phyloP scores from a whole-genome alignment of 2,888 invertebrate species.

The Nysson spinosus region DNA sequence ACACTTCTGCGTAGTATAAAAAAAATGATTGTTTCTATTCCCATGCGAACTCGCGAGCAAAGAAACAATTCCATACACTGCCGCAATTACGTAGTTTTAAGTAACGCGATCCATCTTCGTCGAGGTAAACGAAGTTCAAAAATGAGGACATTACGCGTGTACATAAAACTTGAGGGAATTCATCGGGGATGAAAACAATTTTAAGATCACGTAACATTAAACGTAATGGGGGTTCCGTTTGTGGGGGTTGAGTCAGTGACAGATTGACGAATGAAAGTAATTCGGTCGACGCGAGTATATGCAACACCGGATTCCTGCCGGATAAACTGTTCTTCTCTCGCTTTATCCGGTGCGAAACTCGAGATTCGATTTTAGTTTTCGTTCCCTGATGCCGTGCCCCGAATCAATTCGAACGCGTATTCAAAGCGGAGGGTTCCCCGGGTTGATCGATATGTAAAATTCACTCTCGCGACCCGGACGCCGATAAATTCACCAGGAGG shows the following conservation, averaged over 20 bases:
- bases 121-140: too few species aligned
- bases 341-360: neutral
- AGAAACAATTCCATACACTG: too few species aligned
- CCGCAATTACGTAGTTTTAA: too few species aligned
- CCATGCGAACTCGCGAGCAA: too few species aligned
- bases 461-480: constrained; percentile 56
- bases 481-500: constrained; percentile 54
- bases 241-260: constrained; percentile 20
- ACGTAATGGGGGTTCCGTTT: constrained; percentile 20
- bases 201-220: constrained; percentile 24
- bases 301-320: constrained; percentile 28
- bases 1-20: too few species aligned
- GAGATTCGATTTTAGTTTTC: constrained; percentile 21
- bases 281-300: constrained; percentile 21
- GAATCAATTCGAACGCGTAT: constrained; percentile 54
- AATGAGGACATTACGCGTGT: too few species aligned
- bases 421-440: constrained; percentile 52
- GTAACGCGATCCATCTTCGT: too few species aligned
- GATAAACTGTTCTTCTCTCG: constrained; percentile 34
- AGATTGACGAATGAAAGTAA: constrained; percentile 57
- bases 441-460: constrained; percentile 62
- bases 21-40: too few species aligned
- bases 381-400: neutral
- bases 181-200: neutral
- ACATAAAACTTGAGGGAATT: too few species aligned